These are phyloP conservation scores for Bolinopsis microptera DNA, from an alignment of 37 sponge, comb jelly and placozoan species.

Conservation along the genomic window DNA sequence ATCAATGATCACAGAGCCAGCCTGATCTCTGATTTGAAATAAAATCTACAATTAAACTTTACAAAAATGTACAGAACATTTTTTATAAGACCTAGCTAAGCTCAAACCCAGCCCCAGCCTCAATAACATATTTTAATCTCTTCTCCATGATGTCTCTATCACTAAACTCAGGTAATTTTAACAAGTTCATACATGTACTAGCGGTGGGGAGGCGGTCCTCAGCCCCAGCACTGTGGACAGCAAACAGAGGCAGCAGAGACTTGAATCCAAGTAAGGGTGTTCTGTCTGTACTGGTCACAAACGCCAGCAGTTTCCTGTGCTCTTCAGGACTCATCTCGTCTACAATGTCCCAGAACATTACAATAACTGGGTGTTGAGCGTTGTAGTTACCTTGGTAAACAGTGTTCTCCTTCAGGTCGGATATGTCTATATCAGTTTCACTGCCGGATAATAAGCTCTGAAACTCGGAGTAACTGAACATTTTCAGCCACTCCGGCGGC, in stretches of 20 bases:
- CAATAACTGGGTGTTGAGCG: neutral
- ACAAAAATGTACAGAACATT: neutral
- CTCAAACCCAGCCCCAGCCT: constrained; percentile 63
- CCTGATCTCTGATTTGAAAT: neutral
- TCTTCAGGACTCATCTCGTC: constrained; percentile 24
- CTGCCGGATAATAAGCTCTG: constrained; percentile 48
- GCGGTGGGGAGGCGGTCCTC: constrained; percentile 56
- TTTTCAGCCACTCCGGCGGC: constrained; percentile 74
- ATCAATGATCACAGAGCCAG: neutral
- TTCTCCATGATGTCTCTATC: neutral
- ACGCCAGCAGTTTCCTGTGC: constrained; percentile 28
- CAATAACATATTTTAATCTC: constrained; percentile 45
- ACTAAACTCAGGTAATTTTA: constrained; percentile 58
- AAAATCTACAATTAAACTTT: neutral
- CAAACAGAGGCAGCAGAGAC: constrained; percentile 42
- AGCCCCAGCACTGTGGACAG: constrained; percentile 65
- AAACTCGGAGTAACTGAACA: constrained; percentile 72
- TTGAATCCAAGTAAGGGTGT: constrained; percentile 28
- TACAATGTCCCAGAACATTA: constrained; percentile 46
- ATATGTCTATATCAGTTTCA: neutral
- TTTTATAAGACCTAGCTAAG: neutral
- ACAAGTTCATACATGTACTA: constrained; percentile 51
- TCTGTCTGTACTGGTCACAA: constrained; percentile 41
- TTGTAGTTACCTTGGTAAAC: constrained; percentile 53
- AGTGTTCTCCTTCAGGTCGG: neutral